Conservation (phyloP, 2,888 invertebrate species). For the Eretmocerus hayati region DNA sequence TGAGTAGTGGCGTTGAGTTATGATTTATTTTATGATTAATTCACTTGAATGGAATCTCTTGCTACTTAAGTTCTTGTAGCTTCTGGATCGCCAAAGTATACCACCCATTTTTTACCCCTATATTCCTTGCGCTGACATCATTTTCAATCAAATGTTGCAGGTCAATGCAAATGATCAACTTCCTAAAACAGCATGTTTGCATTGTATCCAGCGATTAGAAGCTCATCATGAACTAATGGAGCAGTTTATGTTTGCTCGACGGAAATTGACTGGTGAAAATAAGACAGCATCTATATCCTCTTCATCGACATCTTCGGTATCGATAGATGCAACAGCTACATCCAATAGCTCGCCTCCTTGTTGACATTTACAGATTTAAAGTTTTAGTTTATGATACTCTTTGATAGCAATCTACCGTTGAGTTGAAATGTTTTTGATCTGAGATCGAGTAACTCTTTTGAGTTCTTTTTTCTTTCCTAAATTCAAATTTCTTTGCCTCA, state of each 20-base stretch:
- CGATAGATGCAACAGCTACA: constrained; percentile 32
- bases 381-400: constrained; percentile 20
- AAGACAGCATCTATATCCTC: constrained; percentile 28
- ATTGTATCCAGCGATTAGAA: constrained; percentile 52
- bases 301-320: constrained; percentile 32
- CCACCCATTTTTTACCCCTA: no score
- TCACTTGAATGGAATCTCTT: no score
- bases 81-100: no score
- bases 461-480: no score
- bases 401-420: no score
- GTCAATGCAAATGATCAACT: constrained; percentile 47
- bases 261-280: constrained; percentile 36
- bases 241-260: constrained; percentile 46
- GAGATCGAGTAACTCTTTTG: no score
- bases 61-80: no score
- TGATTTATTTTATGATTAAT: no score
- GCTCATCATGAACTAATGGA: constrained; percentile 50
- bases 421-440: no score
- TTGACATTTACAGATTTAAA: constrained; percentile 32
- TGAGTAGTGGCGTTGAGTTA: no score
- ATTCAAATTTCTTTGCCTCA: no score
- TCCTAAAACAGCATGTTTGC: constrained; percentile 52
- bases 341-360: constrained; percentile 38
- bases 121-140: no score
- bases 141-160: constrained; percentile 31